Evolutionary conservation across 2,888 invertebrate species (phyloP).

Genomic region (Drosophila algonquin): DNA sequence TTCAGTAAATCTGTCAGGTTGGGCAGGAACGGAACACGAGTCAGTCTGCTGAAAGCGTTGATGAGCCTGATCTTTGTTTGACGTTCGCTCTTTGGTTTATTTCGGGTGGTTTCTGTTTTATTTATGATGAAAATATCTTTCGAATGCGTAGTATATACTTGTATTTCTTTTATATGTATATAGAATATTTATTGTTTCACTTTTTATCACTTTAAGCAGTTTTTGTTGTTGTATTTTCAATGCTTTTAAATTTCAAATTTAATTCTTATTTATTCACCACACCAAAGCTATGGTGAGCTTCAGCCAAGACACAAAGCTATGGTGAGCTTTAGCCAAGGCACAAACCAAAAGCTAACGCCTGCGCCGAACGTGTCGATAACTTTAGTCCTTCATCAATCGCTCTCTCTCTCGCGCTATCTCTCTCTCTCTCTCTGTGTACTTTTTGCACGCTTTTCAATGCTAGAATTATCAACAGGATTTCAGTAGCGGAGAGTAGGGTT

Average conservation of each 20-base stretch:
- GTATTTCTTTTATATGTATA: not conserved
- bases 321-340: conserved; percentile 1
- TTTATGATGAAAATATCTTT: not conserved
- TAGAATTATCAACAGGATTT: conserved; percentile 12
- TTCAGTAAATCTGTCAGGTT: conserved; percentile 52
- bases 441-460: conserved; percentile 38
- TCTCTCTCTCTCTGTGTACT: conserved; percentile 4
- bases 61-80: conserved; percentile 32
- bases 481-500: not conserved
- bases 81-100: conserved; percentile 40
- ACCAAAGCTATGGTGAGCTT: not conserved
- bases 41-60: conserved; percentile 38
- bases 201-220: not conserved
- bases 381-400: not conserved
- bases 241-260: not conserved
- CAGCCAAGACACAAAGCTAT: not conserved
- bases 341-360: conserved; percentile 3
- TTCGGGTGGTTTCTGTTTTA: conserved; percentile 16
- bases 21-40: conserved; percentile 41
- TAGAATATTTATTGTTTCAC: not conserved
- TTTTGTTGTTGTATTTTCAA: not conserved
- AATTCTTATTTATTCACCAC: not conserved
- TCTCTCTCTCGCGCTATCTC: not conserved
- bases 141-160: not conserved
- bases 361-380: not conserved